These are phyloP conservation scores for Verasper variegatus DNA, from an alignment of 2,113 vertebrate species.

Conservation along the genomic window DNA sequence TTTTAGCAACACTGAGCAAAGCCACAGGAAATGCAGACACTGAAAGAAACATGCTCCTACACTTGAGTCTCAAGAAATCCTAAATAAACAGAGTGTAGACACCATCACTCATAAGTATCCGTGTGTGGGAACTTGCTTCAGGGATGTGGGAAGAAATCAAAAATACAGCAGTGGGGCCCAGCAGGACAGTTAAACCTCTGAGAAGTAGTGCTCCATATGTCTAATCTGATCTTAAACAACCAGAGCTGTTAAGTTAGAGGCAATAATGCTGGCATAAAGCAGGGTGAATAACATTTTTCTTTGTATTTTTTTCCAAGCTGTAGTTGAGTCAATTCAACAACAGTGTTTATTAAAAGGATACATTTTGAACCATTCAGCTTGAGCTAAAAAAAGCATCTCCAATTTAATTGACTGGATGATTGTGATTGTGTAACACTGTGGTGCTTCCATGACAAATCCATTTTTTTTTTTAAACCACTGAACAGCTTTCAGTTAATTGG, in stretches of 20 bases:
- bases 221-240: conserved; percentile 44
- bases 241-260: conserved; percentile 21
- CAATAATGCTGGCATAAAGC: not conserved
- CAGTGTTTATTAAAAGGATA: no score
- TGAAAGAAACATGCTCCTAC: not conserved
- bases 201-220: conserved; percentile 25
- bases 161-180: not conserved
- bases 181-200: conserved; percentile 23
- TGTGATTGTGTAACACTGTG: no score
- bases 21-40: not conserved
- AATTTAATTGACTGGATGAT: no score
- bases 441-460: not conserved
- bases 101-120: conserved; percentile 5
- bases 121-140: not conserved
- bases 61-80: not conserved
- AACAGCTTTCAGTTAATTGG: no score
- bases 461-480: no score
- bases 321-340: not conserved
- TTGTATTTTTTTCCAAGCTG: not conserved
- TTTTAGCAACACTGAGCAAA: conserved; percentile 1
- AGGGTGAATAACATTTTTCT: not conserved
- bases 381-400: no score
- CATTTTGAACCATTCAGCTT: no score
- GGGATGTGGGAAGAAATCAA: conserved; percentile 3
- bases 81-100: conserved; percentile 7